Evolutionary conservation across 2,888 invertebrate species (phyloP), one percentile per base, ranked within the genome.

Genomic region (Cotesia congregata): DNA sequence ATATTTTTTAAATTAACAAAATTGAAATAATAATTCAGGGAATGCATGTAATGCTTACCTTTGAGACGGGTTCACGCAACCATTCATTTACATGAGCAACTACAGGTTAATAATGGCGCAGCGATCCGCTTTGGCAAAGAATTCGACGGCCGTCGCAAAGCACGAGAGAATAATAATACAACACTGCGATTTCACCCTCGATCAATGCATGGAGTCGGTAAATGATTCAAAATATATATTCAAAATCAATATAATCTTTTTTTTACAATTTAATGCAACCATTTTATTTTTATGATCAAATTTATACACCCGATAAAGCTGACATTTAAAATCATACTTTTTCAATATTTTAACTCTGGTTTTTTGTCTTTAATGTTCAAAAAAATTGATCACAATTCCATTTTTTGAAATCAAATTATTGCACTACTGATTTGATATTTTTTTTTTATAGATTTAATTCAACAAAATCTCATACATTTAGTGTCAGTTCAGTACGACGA

Each of bases 401-500:
- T 3, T 30, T 30, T 30, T 30, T 30, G 30, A 0, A 30, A 30
- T 30, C 30, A 30, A 30, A 3, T 30, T 30, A 30, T 3, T 30
- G 30, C 30, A 30, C 30, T 30, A 3, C 30, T 30, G 3, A 3
- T 30, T 30, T 30, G 2, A 3, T 30, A n/a, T 30, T 30, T 30
- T 30, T 30, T 30, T 30, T 30, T 30, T 3, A 30, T 30, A 30
- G 30, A 30, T 30, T 30, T 3, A 30, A 30, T 30, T 30, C 30
- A 4, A 30, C 2, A 30, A 30, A 30, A 30, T 30, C 3, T 3
- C 3, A 30, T 3, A 30, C 30, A 64, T 15, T 1, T 72, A 50
- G 72, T 78, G 81, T 82, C 83, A 81, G 81, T 67, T 61, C 82
- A 40, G 74, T 71, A 60, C 64, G 80, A 74, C 77, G 81, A 77